Evolutionary conservation across 92 coral and sea anemone genomes (phyloP).

Genomic region (Meandrina meandrites): DNA sequence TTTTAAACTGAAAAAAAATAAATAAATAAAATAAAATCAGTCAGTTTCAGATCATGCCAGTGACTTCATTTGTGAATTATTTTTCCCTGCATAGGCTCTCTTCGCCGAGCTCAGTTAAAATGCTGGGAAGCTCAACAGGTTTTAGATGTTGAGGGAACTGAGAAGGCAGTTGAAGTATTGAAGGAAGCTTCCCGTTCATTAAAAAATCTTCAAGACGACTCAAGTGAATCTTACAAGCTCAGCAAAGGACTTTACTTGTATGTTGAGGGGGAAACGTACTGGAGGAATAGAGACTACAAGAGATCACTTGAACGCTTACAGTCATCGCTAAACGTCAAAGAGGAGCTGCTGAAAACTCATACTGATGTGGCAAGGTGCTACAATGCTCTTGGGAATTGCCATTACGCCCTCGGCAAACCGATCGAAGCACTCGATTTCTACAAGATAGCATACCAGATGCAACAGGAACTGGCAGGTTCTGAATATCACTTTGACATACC

Average conservation of each 20-base stretch:
- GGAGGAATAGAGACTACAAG: background rate
- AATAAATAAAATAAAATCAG: too few species aligned
- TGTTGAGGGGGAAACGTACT: conserved; percentile 50
- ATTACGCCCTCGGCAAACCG: conserved; percentile 28
- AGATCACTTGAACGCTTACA: conserved; percentile 33
- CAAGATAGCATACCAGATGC: conserved; percentile 41
- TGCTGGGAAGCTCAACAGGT: conserved; percentile 73
- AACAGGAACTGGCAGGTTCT: conserved; percentile 30
- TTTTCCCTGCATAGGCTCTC: background rate
- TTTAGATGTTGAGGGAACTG: conserved; percentile 50
- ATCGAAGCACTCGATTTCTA: conserved; percentile 36
- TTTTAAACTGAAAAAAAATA: too few species aligned
- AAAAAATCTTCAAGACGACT: conserved; percentile 34
- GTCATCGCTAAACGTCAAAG: conserved; percentile 32
- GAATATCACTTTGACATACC: conserved; percentile 68
- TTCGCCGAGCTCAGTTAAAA: conserved; percentile 39
- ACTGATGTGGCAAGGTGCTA: conserved; percentile 54
- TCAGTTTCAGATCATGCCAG: too few species aligned
- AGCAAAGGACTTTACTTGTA: conserved; percentile 42
- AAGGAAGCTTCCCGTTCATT: conserved; percentile 45
- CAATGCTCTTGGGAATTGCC: conserved; percentile 70
- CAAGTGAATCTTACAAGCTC: conserved; percentile 27
- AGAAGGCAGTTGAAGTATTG: conserved; percentile 48
- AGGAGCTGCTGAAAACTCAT: conserved; percentile 16
- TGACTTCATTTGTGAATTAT: too few species aligned